Evolutionary conservation across 2,113 vertebrate species (phyloP), one percentile per base, ranked within the genome.

Genomic region (Dipodomys spectabilis): DNA sequence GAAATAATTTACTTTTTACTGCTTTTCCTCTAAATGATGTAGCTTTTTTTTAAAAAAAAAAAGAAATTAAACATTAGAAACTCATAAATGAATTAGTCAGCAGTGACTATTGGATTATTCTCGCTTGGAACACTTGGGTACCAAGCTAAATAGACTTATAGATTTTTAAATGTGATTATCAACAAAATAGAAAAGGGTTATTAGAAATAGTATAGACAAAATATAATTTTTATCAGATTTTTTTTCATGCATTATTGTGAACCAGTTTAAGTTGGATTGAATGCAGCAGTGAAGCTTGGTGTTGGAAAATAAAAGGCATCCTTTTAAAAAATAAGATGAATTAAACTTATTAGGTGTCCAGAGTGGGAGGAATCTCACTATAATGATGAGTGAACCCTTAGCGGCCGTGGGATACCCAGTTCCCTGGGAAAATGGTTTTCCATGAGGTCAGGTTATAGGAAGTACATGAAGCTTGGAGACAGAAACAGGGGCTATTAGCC

Each of bases 161-260:
- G 44, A 77, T 44, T 87, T 84, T 91, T 86, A n/a, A 83, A 53
- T 81, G 7, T 80, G 82, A 80, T 86, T 91, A 20, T 91, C 64
- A 49, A 60, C 20, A 62, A 73, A 93, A 45, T 94, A 88, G 93
- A 39, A 78, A 79, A 93, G 71, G 60, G 22, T 94, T 93, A 69
- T 90, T 81, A 90, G 62, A 92, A 82, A 27, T 81, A 44, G 1
- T 83, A 77, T 67, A 92, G 23, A 77, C 20, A 88, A 94, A 94
- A 93, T 68, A 92, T 78, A 53, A 75, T 16, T 75, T 88, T 67
- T 74, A 30, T 39, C 44, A 87, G 75, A 39, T 90, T 62, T 82
- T 92, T 92, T 82, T 84, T 72, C 28, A 87, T 84, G 20, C 64
- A 28, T 96, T 77, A 30, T 89, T 91, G 68, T 86, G 82, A 91